Base-by-base conservation (phyloP, 1,140 invertebrate species). In the Colletes gigas region DNA sequence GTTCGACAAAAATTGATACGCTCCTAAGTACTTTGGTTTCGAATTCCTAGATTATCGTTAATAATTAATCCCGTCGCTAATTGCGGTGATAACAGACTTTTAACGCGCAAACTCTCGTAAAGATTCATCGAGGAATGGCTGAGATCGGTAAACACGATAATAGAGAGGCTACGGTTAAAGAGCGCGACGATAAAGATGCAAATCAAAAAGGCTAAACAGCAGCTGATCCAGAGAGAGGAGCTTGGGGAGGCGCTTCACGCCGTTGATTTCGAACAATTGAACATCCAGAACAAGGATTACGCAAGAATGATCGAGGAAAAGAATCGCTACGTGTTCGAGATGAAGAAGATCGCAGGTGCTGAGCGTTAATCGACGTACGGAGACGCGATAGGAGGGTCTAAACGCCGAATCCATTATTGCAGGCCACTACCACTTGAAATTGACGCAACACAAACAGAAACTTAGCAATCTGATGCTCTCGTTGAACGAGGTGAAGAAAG, bases 251-350 rank as follows among this genome's bases (percentile, higher is more conserved):
- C 87, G 78, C 78, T 95, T 21, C 86, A 92, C 78, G 88, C 92
- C 0, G 92, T 95, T 12, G 95, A 95, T 75, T 95, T 95, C 82
- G 92, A 95, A 62, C 94, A 94, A 86, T 81, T 95, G 7, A 91
- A 91, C 59, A 95, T 95, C n/a, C 93, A 94, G 80, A 95, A 94
- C 83, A 77, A 92, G 15, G 91, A 94, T 82, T 93, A 92, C 66
- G 41, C 89, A 30, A 85, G 90, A 57, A 89, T 91, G 3, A 94
- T 94, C 70, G 92, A 94, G 0, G 88, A 91, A 4, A 94, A 94
- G 79, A 85, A 92, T 54, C 86, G 89, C 6, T 90, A 93, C 65
- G 62, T 95, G n/a, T 86, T 83, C 0, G 91, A 94, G 21, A 80
- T 94, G 71, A 95, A 94, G 74, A 94, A 89, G 85, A 91, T 94